phyloP scores from a whole-genome alignment of 2,888 invertebrate species.

The Siphlonurus alternatus region DNA sequence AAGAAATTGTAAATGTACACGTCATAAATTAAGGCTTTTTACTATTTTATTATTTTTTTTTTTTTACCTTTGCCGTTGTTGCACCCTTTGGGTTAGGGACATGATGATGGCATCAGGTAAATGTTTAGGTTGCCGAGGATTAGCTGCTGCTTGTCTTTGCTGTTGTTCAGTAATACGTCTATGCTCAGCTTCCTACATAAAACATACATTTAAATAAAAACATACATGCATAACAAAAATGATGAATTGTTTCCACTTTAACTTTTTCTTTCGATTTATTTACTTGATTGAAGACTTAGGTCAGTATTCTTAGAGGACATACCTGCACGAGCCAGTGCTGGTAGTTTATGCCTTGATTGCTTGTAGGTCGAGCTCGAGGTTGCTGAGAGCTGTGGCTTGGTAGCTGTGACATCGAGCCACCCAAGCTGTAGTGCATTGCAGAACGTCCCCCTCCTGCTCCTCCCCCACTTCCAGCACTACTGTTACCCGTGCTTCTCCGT shows the following conservation, averaged over 20 bases:
- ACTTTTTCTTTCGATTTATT: background rate
- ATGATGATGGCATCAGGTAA: slow-evolving; percentile 52
- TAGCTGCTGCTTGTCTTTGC: slow-evolving; percentile 23
- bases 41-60: background rate
- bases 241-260: background rate
- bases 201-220: background rate
- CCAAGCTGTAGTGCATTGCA: background rate
- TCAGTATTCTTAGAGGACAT: slow-evolving; percentile 12
- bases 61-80: slow-evolving; percentile 29
- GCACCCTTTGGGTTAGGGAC: slow-evolving; percentile 50
- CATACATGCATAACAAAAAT: background rate
- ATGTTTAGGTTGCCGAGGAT: slow-evolving; percentile 33
- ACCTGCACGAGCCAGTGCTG: slow-evolving; percentile 88
- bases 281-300: background rate
- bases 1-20: background rate
- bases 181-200: slow-evolving; percentile 66
- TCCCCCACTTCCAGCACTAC: background rate
- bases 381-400: background rate
- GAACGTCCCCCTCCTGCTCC: background rate
- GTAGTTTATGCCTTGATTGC: slow-evolving; percentile 28
- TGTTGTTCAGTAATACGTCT: slow-evolving; percentile 52
- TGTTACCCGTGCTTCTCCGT: background rate
- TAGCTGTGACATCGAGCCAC: background rate
- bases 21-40: background rate
- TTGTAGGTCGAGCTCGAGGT: background rate